A percentile compares a stretch with the other conserved stretches of the same genome.
phyloP scores from a whole-genome alignment of 2,888 invertebrate genomes.

The Heteropelma amictum region DNA sequence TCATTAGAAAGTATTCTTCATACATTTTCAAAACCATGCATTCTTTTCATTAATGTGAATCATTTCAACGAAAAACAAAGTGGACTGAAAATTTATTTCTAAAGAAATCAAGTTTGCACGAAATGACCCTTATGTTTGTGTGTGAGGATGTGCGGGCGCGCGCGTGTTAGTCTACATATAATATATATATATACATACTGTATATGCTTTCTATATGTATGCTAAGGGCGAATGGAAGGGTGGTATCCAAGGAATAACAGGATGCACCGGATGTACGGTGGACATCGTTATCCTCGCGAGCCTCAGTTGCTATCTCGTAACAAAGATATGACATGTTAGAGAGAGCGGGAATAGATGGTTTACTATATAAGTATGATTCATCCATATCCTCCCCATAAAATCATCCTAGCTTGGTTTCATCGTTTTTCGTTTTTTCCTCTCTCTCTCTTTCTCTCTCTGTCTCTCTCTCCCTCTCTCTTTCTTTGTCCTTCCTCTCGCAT shows the following conservation, averaged over 20 bases:
- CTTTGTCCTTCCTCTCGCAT: not conserved
- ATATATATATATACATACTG: not conserved
- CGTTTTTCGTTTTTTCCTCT: not conserved
- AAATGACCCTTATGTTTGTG: too few relatives aligned
- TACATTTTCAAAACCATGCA: too few relatives aligned
- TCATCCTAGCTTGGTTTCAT: too few relatives aligned
- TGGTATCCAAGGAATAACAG: conserved; percentile 69
- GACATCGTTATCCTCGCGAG: conserved; percentile 71
- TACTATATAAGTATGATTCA: not conserved
- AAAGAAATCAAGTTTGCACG: too few relatives aligned
- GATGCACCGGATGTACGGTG: conserved; percentile 62
- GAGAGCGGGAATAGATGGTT: conserved; percentile 27
- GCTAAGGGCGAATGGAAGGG: conserved; percentile 11
- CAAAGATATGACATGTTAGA: conserved; percentile 9
- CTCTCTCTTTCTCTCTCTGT: conserved; percentile 36
- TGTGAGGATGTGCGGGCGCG: too few relatives aligned
- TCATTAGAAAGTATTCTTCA: too few relatives aligned
- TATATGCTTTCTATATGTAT: not conserved
- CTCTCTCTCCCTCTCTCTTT: conserved; percentile 6
- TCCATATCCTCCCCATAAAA: conserved; percentile 14
- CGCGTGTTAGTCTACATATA: too few relatives aligned
- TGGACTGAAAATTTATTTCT: too few relatives aligned
- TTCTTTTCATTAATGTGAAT: too few relatives aligned
- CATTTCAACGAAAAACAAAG: too few relatives aligned
- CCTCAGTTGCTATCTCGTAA: conserved; percentile 25